Evolutionary conservation across 2,113 vertebrate species (phyloP), one percentile per base, ranked within the genome.

Genomic region (Crotalus viridis): DNA sequence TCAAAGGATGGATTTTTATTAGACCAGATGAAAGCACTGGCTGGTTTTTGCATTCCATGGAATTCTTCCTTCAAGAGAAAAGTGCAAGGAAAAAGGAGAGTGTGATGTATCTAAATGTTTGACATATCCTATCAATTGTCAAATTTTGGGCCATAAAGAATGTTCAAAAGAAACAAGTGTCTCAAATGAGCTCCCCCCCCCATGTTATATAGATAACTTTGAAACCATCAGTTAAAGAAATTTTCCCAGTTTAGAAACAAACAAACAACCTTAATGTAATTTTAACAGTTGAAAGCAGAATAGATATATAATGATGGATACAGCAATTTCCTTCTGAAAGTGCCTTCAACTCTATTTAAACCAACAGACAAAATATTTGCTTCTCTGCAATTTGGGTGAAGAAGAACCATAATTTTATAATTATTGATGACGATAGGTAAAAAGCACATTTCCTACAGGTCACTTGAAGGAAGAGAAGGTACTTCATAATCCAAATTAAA

Each of bases 361-460:
- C n/a, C 19, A 19, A 74, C n/a, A 74, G 33, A 81, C 15, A 81
- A 39, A 39, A 6, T 17, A 81, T 81, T 81, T 81, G n/a, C 15
- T 39, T 81, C 5, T 81, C 69, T 81, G 69, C 15, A 81, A 39
- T 17, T n/a, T 39, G n/a, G 2, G 17, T 81, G n/a, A 15, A 81
- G n/a, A 74, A 5, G 46, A 54, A n/a, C 22, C 1, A 46, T 43
- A 5, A 10, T 17, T 24, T 22, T 1, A 13, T 19, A 1, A 0
- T 8, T 57, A 33, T n/a, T 8, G 26, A 46, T 13, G 6, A 1
- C 6, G 3, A 7, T 48, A 10, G 28, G 2, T 0, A 3, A n/a
- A 55, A 12, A n/a, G 6, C 61, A 54, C 5, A 0, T 54, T 17
- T 0, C 0, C 52, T 90, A 61, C 1, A 0, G 33, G 48, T 13